Evolutionary conservation across 2,888 invertebrate genomes (phyloP).

Genomic region (Mimumesa dahlbomi): DNA sequence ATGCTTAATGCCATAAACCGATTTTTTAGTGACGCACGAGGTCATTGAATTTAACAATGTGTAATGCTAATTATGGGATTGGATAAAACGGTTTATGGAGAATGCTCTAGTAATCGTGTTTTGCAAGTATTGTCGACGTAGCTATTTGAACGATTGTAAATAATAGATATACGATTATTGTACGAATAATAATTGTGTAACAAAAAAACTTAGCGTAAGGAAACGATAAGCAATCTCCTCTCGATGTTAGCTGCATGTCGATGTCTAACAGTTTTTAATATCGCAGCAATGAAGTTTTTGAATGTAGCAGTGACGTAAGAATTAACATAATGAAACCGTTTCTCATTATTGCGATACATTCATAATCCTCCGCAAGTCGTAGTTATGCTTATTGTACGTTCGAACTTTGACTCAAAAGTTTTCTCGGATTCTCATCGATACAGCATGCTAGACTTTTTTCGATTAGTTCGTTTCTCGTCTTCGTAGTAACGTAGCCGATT

Average conservation of each 20-base stretch:
- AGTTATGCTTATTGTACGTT: constrained; percentile 51
- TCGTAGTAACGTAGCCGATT: constrained; percentile 26
- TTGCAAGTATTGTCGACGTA: constrained; percentile 51
- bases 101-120: constrained; percentile 38
- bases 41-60: not conserved
- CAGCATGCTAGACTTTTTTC: constrained; percentile 16
- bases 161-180: constrained; percentile 50
- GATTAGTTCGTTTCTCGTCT: constrained; percentile 57
- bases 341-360: constrained; percentile 46
- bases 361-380: constrained; percentile 43
- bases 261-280: constrained; percentile 67
- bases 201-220: constrained; percentile 47
- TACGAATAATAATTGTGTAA: constrained; percentile 56
- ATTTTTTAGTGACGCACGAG: constrained; percentile 1
- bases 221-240: constrained; percentile 64
- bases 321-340: constrained; percentile 41
- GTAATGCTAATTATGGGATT: not conserved
- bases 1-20: constrained; percentile 19
- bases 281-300: constrained; percentile 52
- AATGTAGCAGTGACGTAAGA: constrained; percentile 51
- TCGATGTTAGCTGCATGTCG: constrained; percentile 72
- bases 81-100: constrained; percentile 26
- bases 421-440: constrained; percentile 26
- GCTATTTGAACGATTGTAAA: constrained; percentile 57
- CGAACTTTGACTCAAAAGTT: constrained; percentile 33